Evolutionary conservation across 2,888 invertebrate genomes (phyloP).

Genomic region (Rosalia funebris): DNA sequence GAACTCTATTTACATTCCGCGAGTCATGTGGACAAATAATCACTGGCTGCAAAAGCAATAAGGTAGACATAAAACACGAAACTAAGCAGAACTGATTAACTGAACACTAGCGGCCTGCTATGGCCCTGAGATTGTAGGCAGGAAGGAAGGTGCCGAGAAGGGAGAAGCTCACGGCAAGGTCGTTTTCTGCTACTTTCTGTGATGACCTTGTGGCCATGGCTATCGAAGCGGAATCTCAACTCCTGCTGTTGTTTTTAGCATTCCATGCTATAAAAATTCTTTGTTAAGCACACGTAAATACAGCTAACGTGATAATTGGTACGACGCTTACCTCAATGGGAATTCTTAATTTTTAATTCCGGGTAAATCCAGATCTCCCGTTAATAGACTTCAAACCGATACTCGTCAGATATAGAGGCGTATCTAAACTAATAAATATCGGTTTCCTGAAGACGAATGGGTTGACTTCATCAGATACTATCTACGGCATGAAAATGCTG

Average conservation of each 20-base stretch:
- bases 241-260: constrained; percentile 33
- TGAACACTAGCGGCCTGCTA: constrained; percentile 38
- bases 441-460: too few species aligned
- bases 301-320: background rate
- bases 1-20: constrained; percentile 32
- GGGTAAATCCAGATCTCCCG: too few species aligned
- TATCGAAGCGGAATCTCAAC: constrained; percentile 52
- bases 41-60: constrained; percentile 26
- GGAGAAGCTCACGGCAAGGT: constrained; percentile 44
- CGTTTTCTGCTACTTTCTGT: constrained; percentile 44
- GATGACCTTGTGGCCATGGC: constrained; percentile 55
- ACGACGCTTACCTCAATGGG: background rate
- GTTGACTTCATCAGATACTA: too few species aligned
- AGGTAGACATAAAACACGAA: constrained; percentile 32
- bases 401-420: too few species aligned
- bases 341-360: background rate
- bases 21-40: constrained; percentile 21
- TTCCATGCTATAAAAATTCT: constrained; percentile 10
- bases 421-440: too few species aligned
- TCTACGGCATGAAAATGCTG: too few species aligned
- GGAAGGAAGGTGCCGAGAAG: constrained; percentile 56
- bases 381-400: too few species aligned
- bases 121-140: constrained; percentile 53
- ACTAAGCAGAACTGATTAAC: constrained; percentile 31
- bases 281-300: constrained; percentile 4